Conservation (phyloP, 2,888 invertebrate species). For the Ophion obscuratus region DNA sequence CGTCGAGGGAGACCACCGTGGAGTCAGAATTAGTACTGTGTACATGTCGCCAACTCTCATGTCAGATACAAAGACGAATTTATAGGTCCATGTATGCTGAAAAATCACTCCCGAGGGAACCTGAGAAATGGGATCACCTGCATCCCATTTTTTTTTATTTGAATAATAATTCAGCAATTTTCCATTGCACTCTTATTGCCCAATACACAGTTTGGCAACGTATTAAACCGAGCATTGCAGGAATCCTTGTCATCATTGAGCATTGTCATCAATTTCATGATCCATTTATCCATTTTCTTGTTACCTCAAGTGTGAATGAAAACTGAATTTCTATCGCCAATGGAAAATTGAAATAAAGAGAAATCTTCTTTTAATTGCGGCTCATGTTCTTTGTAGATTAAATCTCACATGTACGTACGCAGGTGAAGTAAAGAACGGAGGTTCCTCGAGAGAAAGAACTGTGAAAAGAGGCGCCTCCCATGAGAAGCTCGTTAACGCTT, state of each 20-base stretch:
- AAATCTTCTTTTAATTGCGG: conserved; percentile 10
- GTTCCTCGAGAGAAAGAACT: conserved; percentile 8
- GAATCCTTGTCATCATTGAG: not conserved
- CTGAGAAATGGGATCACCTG: too few species aligned
- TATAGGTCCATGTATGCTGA: too few species aligned
- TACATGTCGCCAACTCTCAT: not conserved
- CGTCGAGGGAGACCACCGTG: not conserved
- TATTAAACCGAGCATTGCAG: not conserved
- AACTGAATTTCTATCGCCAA: not conserved
- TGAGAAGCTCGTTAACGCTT: conserved; percentile 56
- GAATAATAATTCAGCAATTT: too few species aligned
- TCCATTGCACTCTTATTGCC: too few species aligned
- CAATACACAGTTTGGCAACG: not conserved
- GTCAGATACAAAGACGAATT: too few species aligned
- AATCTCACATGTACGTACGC: conserved; percentile 2
- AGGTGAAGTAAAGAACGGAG: not conserved
- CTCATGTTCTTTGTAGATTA: conserved; percentile 4
- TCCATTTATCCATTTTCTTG: too few species aligned
- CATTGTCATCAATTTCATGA: not conserved
- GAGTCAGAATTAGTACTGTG: not conserved
- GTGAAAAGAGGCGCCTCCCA: conserved; percentile 36
- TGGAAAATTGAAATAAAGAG: conserved; percentile 10
- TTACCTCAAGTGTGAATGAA: not conserved
- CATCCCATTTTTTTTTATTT: too few species aligned
- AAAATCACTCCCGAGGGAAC: too few species aligned